phyloP scores from a whole-genome alignment of 2,797 vertebrate genomes.

The Phataginus tetradactyla region DNA sequence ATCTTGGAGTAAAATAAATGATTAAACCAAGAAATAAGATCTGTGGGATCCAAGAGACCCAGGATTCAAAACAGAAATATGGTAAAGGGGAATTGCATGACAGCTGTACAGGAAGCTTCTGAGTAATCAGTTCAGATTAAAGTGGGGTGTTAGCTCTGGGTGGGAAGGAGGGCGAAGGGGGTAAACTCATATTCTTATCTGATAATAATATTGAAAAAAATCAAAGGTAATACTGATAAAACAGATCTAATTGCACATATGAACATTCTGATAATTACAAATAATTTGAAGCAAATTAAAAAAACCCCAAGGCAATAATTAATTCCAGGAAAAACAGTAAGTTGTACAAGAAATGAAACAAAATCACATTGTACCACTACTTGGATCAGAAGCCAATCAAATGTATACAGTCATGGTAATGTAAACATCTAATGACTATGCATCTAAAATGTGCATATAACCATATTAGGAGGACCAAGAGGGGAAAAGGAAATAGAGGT shows the following conservation, averaged over 20 bases:
- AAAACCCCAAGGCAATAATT: not conserved
- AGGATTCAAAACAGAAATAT: not conserved
- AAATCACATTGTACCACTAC: not conserved
- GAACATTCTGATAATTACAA: not conserved
- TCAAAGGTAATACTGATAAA: not conserved
- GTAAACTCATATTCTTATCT: not conserved
- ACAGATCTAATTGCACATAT: not conserved
- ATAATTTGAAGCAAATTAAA: not conserved
- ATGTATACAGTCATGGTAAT: not conserved
- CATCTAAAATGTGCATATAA: not conserved
- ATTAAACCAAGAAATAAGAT: not conserved
- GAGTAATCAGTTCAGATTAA: not conserved
- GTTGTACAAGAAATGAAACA: not conserved
- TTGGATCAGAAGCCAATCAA: not conserved
- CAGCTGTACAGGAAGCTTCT: not conserved
- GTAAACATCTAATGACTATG: not conserved
- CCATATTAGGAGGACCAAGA: not conserved
- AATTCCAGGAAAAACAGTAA: not conserved
- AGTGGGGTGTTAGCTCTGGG: not conserved
- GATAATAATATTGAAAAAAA: not conserved
- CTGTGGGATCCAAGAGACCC: not conserved
- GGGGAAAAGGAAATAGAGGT: not conserved
- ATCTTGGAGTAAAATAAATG: not conserved
- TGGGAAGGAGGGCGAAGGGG: not conserved
- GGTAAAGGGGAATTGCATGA: not conserved